These are phyloP conservation scores for Halcyon smyrnensis DNA, from an alignment of 2,797 vertebrate species.

Conservation along the genomic window DNA sequence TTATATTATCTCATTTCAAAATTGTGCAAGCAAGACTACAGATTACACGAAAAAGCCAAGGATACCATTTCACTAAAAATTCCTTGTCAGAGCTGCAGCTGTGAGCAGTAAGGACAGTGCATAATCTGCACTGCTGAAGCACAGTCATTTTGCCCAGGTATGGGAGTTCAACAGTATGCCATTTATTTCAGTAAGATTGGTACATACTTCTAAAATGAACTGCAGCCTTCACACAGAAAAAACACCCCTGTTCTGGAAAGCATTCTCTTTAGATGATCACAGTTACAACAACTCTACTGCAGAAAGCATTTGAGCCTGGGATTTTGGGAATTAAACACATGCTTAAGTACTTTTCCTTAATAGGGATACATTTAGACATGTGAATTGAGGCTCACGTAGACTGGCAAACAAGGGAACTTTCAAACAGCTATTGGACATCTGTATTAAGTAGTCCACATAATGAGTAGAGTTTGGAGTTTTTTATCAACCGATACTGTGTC, in stretches of 20 bases:
- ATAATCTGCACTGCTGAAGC: not conserved
- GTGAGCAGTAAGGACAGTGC: not conserved
- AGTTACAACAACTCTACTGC: not conserved
- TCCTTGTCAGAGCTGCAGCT: not conserved
- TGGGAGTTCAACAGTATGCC: not conserved
- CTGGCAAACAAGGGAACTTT: constrained; percentile 41
- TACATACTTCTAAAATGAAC: constrained; percentile 43
- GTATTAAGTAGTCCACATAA: not conserved
- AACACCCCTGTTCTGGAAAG: constrained; percentile 30
- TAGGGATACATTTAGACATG: not conserved
- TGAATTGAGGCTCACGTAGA: not conserved
- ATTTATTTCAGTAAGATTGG: constrained; percentile 22
- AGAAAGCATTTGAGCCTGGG: constrained; percentile 2
- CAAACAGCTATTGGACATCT: not conserved
- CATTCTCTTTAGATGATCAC: not conserved
- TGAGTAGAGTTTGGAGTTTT: not conserved
- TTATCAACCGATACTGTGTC: not conserved
- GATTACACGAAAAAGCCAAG: not conserved
- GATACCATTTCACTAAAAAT: not conserved
- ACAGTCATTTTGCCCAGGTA: not conserved
- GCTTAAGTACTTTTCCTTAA: constrained; percentile 54
- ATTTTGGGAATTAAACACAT: constrained; percentile 52
- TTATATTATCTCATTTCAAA: not conserved
- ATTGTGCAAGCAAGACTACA: not conserved
- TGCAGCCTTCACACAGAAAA: constrained; percentile 29